Percentiles rank a stretch among this genome's conserved stretches.
Evolutionary conservation across 2,113 vertebrate genomes (phyloP).

Genomic region (Solea solea): DNA sequence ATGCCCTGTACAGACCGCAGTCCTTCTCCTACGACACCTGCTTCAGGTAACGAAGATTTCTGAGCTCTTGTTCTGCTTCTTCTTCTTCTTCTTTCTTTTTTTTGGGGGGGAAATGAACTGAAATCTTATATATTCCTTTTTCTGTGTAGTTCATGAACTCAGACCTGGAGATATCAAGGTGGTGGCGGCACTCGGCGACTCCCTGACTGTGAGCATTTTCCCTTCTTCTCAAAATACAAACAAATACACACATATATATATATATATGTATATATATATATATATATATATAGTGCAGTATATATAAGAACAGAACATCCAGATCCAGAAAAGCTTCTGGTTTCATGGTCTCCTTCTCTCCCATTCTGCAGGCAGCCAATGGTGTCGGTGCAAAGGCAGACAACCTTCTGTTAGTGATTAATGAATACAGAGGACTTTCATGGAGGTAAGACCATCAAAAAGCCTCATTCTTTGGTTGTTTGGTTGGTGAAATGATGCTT

Average conservation of each 20-base stretch:
- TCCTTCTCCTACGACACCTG: constrained; percentile 80
- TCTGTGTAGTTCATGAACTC: constrained; percentile 86
- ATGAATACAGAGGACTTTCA: constrained; percentile 88
- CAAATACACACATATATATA: no score
- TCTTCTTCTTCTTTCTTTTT: background rate
- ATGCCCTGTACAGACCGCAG: constrained; percentile 79
- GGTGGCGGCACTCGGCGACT: constrained; percentile 92
- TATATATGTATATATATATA: no score
- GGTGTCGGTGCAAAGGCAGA: constrained; percentile 83
- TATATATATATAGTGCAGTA: background rate
- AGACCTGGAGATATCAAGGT: constrained; percentile 89
- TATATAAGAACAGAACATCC: background rate
- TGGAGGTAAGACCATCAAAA: constrained; percentile 83
- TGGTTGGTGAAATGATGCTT: background rate
- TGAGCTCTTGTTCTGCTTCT: background rate
- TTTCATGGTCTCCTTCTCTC: background rate
- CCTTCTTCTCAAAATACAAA: background rate
- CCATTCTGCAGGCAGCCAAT: constrained; percentile 85
- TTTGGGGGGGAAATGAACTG: background rate
- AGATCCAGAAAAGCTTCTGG: no score
- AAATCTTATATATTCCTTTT: background rate
- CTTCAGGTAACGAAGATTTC: constrained; percentile 81
- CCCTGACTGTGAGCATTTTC: constrained; percentile 86
- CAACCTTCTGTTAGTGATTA: constrained; percentile 78
- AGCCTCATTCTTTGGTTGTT: background rate